Evolutionary conservation across 2,113 vertebrate species (phyloP).

Genomic region (Corythoichthys intestinalis): DNA sequence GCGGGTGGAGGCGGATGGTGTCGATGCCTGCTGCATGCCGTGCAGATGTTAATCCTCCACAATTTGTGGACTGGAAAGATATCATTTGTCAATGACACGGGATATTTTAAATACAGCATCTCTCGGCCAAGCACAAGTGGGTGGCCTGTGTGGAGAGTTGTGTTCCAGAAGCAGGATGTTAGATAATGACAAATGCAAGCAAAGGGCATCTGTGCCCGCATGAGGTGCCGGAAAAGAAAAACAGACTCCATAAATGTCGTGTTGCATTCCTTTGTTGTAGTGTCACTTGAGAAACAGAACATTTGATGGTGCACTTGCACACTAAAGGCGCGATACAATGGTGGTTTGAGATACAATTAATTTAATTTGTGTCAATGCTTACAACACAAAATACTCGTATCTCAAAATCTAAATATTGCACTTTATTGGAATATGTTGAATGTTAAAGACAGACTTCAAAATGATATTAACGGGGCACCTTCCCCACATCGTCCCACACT

Average conservation of each 20-base stretch:
- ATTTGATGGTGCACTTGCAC: neutral
- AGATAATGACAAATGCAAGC: neutral
- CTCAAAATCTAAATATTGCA: neutral
- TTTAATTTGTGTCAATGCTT: too few species aligned
- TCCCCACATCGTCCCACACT: too few species aligned
- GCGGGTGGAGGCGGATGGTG: neutral
- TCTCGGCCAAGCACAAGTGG: neutral
- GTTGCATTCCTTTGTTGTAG: neutral
- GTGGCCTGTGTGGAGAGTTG: neutral
- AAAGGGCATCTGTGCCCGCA: neutral
- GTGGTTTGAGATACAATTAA: neutral
- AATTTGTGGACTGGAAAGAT: neutral
- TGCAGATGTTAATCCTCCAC: neutral
- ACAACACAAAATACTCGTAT: neutral
- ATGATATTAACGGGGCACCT: too few species aligned
- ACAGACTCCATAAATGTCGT: neutral
- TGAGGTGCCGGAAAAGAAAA: neutral
- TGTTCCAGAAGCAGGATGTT: conserved; percentile 6
- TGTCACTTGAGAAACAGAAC: neutral
- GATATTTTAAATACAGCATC: neutral
- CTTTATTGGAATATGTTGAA: too few species aligned
- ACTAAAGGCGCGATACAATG: neutral
- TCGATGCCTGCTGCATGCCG: neutral
- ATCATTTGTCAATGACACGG: neutral
- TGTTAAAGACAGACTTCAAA: too few species aligned